Evolutionary conservation across 2,888 invertebrate species (phyloP), one percentile per base, ranked within the genome.

Genomic region (Euclidia mi): DNA sequence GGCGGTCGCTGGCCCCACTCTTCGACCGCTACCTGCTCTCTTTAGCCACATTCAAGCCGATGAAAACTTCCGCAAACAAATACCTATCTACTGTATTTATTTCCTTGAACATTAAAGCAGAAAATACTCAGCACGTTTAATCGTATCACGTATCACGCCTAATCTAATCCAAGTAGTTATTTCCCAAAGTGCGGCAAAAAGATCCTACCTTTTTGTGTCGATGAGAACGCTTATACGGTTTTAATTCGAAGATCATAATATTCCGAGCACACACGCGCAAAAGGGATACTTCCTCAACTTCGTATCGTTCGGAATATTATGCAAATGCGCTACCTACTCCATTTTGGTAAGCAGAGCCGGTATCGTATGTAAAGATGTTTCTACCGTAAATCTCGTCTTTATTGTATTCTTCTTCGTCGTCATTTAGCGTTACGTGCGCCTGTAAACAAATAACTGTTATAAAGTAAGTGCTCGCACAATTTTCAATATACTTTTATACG

Each of bases 291-390:
- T 79, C 61, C 59, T 66, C 66, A 74, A 66, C 78, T 79, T 70
- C 68, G 69, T 78, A 82, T 81, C 76, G 73, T 71, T 76, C 65
- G 63, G 71, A 81, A 82, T 84, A 87, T 83, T 88, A 89, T 87
- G 88, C 79, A 86, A 88, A 89, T 86, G 78, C 66, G 65, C 68
- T 75, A 69, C 68, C 79, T 79, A 79, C 67, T 74, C 66, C 74
- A 82, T 80, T 87, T 84, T 79, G 58, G 71, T 71, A 74, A 78
- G 78, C 78, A 78, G 71, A 79, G 76, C 60, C 66, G 53, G 65
- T 73, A 68, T 77, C 74, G 65, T 80, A 72, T 78, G 81, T 81
- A 81, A 81, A 81, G 81, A 82, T 78, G 76, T 76, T 76, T 61
- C 51, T 66, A 65, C 74, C 74, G 72, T 84, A 83, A 88, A 85